phyloP scores from a whole-genome alignment of 30 jellyfish, hydroid and myxozoan genomes.

The Turritopsis rubra region DNA sequence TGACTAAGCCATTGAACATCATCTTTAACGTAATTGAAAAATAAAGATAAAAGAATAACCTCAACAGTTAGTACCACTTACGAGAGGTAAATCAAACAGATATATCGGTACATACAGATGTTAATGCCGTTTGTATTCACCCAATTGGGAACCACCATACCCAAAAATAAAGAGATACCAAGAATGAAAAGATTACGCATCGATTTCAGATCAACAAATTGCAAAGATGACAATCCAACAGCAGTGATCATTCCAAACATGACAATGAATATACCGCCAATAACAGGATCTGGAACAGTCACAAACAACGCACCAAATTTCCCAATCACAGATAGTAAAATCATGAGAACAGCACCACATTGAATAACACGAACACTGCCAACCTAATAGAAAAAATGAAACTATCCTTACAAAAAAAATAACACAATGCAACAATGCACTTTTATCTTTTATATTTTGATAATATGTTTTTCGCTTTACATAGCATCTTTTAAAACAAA shows the following conservation, averaged over 20 bases:
- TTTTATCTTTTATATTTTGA: too few relatives aligned
- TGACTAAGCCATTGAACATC: conserved; percentile 48
- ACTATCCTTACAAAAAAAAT: background rate
- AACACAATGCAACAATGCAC: too few relatives aligned
- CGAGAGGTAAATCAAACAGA: too few relatives aligned
- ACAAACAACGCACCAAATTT: conserved; percentile 94
- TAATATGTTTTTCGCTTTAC: too few relatives aligned
- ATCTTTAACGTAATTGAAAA: too few relatives aligned
- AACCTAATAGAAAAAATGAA: conserved; percentile 42
- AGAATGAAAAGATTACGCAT: conserved; percentile 77
- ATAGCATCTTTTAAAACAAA: too few relatives aligned
- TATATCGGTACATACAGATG: background rate
- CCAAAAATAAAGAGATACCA: conserved; percentile 71
- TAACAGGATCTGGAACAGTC: conserved; percentile 88
- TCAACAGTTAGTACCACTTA: too few relatives aligned
- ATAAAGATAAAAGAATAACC: background rate
- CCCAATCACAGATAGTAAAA: conserved; percentile 74
- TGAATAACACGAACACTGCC: conserved; percentile 92
- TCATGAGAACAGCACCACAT: conserved; percentile 84
- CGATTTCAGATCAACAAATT: conserved; percentile 66
- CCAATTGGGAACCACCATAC: conserved; percentile 93
- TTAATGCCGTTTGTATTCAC: conserved; percentile 23
- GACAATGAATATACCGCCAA: conserved; percentile 86
- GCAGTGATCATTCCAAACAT: conserved; percentile 98
- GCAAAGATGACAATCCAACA: conserved; percentile 84